Percentiles rank a stretch among this genome's conserved stretches.
These are phyloP conservation scores for Anoplius nigerrimus DNA, from an alignment of 2,888 invertebrate genomes.

Conservation along the genomic window DNA sequence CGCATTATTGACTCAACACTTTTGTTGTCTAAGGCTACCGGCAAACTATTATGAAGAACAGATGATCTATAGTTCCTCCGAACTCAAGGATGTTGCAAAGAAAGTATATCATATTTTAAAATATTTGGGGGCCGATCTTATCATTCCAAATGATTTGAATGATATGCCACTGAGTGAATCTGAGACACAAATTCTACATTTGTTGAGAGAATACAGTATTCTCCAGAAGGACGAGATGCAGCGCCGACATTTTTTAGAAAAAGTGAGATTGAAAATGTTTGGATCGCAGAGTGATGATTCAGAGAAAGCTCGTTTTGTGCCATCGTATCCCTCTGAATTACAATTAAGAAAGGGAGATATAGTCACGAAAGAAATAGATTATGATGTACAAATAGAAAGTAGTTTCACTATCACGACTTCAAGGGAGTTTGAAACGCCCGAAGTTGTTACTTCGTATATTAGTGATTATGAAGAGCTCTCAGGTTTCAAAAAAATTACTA, in stretches of 20 bases:
- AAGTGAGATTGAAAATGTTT: conserved; percentile 57
- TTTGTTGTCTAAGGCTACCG: conserved; percentile 28
- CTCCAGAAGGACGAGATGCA: not conserved
- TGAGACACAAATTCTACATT: conserved; percentile 58
- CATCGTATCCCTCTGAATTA: conserved; percentile 59
- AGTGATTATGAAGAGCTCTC: conserved; percentile 30
- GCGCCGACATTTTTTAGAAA: conserved; percentile 36
- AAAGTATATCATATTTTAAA: conserved; percentile 73
- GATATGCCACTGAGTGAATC: conserved; percentile 47
- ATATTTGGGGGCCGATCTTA: conserved; percentile 57
- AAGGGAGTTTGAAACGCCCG: conserved; percentile 43
- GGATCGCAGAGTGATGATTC: conserved; percentile 22
- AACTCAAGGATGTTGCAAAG: conserved; percentile 73
- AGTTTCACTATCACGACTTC: conserved; percentile 33
- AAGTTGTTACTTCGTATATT: conserved; percentile 35
- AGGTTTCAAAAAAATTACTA: conserved; percentile 37
- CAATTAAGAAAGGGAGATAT: not conserved
- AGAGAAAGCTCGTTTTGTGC: conserved; percentile 49
- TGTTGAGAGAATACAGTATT: conserved; percentile 26
- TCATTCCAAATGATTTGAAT: conserved; percentile 49
- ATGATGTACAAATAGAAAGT: conserved; percentile 20
- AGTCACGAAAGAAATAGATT: conserved; percentile 37
- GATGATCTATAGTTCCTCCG: conserved; percentile 66
- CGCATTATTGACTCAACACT: conserved; percentile 58
- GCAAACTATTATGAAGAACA: conserved; percentile 68